Percentiles rank a stretch among this genome's conserved stretches.
phyloP scores from a whole-genome alignment of 2,113 vertebrate species.

The Jacana jacana region DNA sequence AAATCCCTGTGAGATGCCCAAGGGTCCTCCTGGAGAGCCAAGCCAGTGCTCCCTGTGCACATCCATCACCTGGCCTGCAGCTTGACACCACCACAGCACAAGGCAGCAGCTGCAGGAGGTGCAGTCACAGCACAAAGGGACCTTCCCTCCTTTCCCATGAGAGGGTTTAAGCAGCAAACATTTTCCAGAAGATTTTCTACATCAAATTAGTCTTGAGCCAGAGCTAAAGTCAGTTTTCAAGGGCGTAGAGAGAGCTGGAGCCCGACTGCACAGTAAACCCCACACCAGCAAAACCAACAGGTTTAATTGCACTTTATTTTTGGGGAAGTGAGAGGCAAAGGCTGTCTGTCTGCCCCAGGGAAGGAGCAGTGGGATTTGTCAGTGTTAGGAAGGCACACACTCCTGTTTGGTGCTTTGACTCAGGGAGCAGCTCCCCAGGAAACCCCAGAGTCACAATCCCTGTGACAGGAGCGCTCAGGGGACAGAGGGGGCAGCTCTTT shows the following conservation, averaged over 20 bases:
- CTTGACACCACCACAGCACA: fast-evolving
- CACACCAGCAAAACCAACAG: neutral
- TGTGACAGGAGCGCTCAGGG: fast-evolving
- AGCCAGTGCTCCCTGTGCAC: fast-evolving
- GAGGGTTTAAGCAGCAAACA: neutral
- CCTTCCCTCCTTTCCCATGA: neutral
- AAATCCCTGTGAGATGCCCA: fast-evolving
- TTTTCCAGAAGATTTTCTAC: neutral
- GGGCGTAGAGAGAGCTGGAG: fast-evolving
- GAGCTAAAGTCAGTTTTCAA: too few species aligned
- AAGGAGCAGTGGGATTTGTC: neutral
- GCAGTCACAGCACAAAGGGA: too few species aligned
- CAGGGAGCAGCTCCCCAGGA: neutral
- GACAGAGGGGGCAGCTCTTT: fast-evolving
- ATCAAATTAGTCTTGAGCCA: neutral
- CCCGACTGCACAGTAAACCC: neutral
- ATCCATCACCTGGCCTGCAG: too few species aligned
- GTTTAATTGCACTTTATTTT: slow-evolving; percentile 72
- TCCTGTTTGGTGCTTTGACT: fast-evolving
- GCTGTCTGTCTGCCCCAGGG: fast-evolving
- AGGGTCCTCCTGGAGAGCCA: neutral
- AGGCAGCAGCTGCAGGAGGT: fast-evolving
- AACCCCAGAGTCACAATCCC: neutral
- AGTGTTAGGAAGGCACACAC: neutral
- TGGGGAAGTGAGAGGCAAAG: neutral